Evolutionary conservation across 2,888 invertebrate species (phyloP), one percentile per base, ranked within the genome.

Genomic region (Eugnorisma glareosa): DNA sequence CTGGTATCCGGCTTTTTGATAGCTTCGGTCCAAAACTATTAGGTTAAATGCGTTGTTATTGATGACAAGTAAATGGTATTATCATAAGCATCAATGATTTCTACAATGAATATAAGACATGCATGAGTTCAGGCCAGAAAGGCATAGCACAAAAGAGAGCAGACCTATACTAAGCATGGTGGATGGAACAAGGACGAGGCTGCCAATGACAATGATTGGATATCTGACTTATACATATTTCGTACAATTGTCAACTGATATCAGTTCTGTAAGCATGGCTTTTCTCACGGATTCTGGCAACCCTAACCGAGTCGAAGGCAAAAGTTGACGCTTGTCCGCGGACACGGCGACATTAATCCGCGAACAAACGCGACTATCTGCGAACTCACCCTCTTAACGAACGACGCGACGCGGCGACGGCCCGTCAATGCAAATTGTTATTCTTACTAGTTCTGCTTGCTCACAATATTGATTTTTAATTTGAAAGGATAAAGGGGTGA

Each of bases 351-450:
- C 84, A 84, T 86, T 87, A 78, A 83, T 77, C 85, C 81, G 70
- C 61, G 77, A 83, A 80, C 75, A 86, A 88, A 81, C 79, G 80
- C 84, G 79, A 86, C 86, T 84, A 90, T 89, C 87, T 88, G 90
- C 86, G 82, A 82, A 86, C 86, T 88, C 89, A 87, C 84, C 85
- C 83, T 85, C 76, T 69, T 87, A 82, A 82, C 81, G 71, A 82
- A 81, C 51, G 77, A 45, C 64, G 66, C 64, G 57, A 28, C 28
- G 57, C n/a, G 13, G 15, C n/a, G 57, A 31, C 35, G 72, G 59
- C 57, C 68, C 71, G 75, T 67, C 73, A 69, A 59, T 82, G 87
- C 79, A 77, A 82, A 85, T 85, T 77, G 77, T 81, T 81, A 79
- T 75, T 80, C 72, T 85, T 77, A 61, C 57, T 74, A 73, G 76